Conservation (phyloP, 1,140 invertebrate species). For the Aphaenogaster floridana region DNA sequence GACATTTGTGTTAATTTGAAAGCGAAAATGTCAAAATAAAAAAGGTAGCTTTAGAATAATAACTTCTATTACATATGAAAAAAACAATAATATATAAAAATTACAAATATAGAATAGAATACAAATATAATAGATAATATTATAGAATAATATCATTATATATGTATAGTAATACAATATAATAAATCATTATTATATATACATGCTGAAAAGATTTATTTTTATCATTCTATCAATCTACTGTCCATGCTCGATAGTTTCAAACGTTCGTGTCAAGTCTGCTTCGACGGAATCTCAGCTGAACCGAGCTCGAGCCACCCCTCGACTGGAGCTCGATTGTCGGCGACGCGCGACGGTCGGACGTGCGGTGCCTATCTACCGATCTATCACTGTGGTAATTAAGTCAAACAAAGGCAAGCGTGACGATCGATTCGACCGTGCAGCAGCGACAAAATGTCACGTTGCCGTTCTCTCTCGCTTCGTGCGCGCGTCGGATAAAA, state of each 20-base stretch:
- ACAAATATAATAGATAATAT: background rate
- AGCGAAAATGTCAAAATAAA: background rate
- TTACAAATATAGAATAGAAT: background rate
- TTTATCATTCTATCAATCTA: constrained; percentile 25
- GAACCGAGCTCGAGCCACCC: constrained; percentile 44
- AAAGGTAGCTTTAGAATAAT: background rate
- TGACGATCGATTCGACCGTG: constrained; percentile 74
- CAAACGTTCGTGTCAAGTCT: constrained; percentile 64
- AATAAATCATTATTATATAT: background rate
- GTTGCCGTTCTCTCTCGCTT: constrained; percentile 46
- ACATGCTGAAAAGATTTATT: background rate
- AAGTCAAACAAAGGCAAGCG: constrained; percentile 77
- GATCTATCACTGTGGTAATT: constrained; percentile 73
- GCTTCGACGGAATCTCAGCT: constrained; percentile 57
- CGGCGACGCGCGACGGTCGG: constrained; percentile 64
- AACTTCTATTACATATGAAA: background rate
- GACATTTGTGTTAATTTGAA: background rate
- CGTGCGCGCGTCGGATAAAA: constrained; percentile 44
- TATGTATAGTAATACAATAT: background rate
- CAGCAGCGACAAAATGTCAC: constrained; percentile 74
- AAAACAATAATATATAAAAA: background rate
- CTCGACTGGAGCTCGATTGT: constrained; percentile 42
- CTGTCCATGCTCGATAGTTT: constrained; percentile 63
- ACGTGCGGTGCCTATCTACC: constrained; percentile 74
- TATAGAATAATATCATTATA: background rate